phyloP scores from a whole-genome alignment of 2,113 vertebrate genomes.

The Eulemur macaco region DNA sequence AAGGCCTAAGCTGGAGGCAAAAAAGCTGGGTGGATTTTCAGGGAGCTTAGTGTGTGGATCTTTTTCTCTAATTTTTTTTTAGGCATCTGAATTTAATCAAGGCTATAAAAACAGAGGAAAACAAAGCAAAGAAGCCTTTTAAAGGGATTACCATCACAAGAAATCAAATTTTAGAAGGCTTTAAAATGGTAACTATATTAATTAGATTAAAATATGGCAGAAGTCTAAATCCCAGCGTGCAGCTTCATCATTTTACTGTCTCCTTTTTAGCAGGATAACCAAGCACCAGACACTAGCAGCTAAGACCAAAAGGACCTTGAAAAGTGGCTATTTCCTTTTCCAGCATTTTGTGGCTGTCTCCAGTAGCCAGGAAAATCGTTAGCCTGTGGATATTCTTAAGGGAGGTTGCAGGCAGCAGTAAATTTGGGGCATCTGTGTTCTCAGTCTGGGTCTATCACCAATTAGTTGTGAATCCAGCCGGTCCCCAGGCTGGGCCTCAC shows the following conservation, averaged over 20 bases:
- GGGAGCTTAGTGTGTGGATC: not conserved
- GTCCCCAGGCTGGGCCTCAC: not conserved
- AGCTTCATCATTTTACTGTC: not conserved
- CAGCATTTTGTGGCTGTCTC: not conserved
- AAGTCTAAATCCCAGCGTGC: not conserved
- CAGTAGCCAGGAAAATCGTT: not conserved
- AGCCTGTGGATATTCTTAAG: not conserved
- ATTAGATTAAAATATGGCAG: not conserved
- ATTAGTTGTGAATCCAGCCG: not conserved
- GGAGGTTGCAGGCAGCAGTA: not conserved
- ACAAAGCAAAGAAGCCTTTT: not conserved
- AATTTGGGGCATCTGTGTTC: not conserved
- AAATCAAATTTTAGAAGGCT: slow-evolving; percentile 31
- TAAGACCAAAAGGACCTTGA: not conserved
- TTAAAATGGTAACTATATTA: not conserved
- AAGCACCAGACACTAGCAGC: not conserved
- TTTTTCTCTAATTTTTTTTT: no score
- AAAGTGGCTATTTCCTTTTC: not conserved
- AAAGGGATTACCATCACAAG: not conserved
- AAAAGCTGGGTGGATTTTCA: not conserved
- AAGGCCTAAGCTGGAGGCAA: not conserved
- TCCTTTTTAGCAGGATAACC: not conserved
- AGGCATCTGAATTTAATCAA: not conserved
- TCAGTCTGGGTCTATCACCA: not conserved
- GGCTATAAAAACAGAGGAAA: not conserved